phyloP scores from a whole-genome alignment of 2,888 invertebrate genomes.

The Meteorus cinctellus region DNA sequence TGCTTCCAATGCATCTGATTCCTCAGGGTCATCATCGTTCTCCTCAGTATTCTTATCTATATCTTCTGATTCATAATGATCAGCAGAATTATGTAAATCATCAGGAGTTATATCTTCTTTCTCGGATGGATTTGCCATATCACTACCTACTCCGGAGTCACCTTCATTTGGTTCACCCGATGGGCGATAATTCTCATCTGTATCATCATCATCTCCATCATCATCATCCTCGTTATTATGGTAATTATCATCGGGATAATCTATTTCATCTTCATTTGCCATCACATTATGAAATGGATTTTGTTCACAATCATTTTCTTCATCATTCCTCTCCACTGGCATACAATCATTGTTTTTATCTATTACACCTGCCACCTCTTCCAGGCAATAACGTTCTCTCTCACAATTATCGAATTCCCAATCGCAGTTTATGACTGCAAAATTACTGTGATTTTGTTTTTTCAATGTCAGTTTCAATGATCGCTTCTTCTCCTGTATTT shows the following conservation, averaged over 20 bases:
- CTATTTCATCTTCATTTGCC: slow-evolving; percentile 59
- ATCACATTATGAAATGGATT: slow-evolving; percentile 68
- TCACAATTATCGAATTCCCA: slow-evolving; percentile 12
- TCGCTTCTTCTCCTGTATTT: slow-evolving; percentile 63
- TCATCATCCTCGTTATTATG: slow-evolving; percentile 49
- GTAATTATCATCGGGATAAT: slow-evolving; percentile 35
- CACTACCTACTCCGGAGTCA: slow-evolving; percentile 72
- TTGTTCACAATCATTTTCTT: slow-evolving; percentile 60
- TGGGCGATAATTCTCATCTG: slow-evolving; percentile 66
- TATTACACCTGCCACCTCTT: slow-evolving; percentile 57
- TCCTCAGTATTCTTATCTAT: slow-evolving; percentile 58
- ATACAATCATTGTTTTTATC: slow-evolving; percentile 44
- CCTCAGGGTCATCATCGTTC: slow-evolving; percentile 66
- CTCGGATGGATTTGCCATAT: slow-evolving; percentile 70
- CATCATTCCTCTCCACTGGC: slow-evolving; percentile 16
- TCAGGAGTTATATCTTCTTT: slow-evolving; percentile 70
- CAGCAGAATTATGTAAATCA: slow-evolving; percentile 59
- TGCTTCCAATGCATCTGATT: slow-evolving; percentile 68
- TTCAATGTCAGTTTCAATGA: slow-evolving; percentile 68
- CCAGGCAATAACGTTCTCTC: not conserved
- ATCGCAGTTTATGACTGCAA: slow-evolving; percentile 36
- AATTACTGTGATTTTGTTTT: slow-evolving; percentile 57
- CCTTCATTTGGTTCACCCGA: slow-evolving; percentile 69
- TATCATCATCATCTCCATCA: slow-evolving; percentile 63
- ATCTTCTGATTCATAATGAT: slow-evolving; percentile 54